A percentile compares a stretch with the other conserved stretches of the same genome.
These are phyloP conservation scores for Achatina immaculata DNA, from an alignment of 1,140 invertebrate genomes.

Conservation along the genomic window DNA sequence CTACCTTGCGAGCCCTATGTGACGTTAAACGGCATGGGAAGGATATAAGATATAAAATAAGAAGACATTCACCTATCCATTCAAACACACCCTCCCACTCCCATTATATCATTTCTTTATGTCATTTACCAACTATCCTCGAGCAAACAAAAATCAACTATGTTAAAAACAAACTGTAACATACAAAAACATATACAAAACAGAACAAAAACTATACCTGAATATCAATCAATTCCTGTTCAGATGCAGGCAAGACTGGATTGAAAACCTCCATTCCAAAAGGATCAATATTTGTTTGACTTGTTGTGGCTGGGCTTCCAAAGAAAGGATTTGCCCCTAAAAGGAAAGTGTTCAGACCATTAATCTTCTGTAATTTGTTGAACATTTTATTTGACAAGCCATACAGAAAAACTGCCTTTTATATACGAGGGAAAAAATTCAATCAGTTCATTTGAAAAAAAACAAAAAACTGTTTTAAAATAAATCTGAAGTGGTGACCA, in stretches of 20 bases:
- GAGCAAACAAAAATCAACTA: too few species aligned
- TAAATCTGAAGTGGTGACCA: too few species aligned
- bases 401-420: background rate
- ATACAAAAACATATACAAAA: too few species aligned
- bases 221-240: conserved; percentile 46
- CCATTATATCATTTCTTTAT: too few species aligned
- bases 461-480: too few species aligned
- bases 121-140: too few species aligned
- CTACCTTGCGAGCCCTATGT: too few species aligned
- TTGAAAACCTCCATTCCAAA: conserved; percentile 88
- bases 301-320: background rate
- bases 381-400: background rate
- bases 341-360: background rate
- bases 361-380: background rate
- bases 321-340: background rate
- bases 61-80: too few species aligned
- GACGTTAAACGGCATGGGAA: too few species aligned
- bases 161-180: too few species aligned
- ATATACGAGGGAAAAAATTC: background rate
- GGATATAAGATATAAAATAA: too few species aligned
- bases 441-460: background rate
- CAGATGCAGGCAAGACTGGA: conserved; percentile 67
- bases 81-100: too few species aligned
- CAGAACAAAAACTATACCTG: conserved; percentile 38
- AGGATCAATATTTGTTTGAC: conserved; percentile 70